Evolutionary conservation across 2,797 vertebrate genomes (phyloP).

Genomic region (Nyctibius grandis): DNA sequence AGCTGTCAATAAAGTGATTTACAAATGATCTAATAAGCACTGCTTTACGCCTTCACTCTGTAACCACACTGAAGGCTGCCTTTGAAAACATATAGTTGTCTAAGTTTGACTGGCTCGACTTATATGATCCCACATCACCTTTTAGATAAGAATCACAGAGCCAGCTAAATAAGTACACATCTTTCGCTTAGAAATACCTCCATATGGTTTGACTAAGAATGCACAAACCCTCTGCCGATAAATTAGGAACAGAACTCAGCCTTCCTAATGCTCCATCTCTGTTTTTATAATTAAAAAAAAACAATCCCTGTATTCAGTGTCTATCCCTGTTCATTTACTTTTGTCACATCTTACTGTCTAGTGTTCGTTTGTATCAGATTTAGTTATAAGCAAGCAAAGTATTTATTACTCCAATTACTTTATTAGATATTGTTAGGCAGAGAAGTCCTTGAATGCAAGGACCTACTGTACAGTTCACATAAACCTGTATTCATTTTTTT

Average conservation of each 20-base stretch:
- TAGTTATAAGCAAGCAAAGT: background rate
- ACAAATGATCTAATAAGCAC: background rate
- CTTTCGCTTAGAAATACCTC: background rate
- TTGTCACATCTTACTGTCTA: background rate
- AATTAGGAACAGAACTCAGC: background rate
- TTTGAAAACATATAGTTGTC: background rate
- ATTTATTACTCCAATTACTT: slow-evolving; percentile 7
- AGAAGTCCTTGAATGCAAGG: slow-evolving; percentile 1
- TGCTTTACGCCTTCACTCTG: background rate
- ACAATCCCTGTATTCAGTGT: background rate
- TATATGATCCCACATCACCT: background rate
- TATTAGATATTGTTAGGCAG: background rate
- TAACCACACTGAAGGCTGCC: background rate
- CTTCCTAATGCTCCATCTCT: background rate
- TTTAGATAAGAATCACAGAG: background rate
- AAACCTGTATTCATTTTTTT: slow-evolving; percentile 1
- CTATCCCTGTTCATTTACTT: background rate
- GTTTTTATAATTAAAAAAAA: background rate
- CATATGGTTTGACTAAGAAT: background rate
- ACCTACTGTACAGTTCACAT: background rate
- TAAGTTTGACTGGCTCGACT: background rate
- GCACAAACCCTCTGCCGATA: background rate
- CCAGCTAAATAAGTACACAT: background rate
- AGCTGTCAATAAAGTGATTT: background rate
- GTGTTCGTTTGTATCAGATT: background rate